Evolutionary conservation across 2,888 invertebrate genomes (phyloP).

Genomic region (Limnephilus marmoratus): DNA sequence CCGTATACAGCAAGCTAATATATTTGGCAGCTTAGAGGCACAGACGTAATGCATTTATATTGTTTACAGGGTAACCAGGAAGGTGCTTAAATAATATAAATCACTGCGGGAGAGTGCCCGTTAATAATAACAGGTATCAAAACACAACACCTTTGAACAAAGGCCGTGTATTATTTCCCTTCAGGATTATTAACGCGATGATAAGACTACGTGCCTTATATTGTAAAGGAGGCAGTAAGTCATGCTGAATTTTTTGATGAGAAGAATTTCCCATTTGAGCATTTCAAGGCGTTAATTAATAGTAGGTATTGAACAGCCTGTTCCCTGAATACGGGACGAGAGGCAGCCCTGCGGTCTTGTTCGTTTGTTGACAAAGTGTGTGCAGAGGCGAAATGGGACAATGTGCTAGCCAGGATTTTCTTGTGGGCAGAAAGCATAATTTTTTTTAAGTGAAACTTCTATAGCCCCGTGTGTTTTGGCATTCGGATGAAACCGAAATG

Average conservation of each 20-base stretch:
- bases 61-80: neutral
- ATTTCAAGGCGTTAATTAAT: neutral
- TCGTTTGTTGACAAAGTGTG: neutral
- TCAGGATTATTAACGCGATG: neutral
- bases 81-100: neutral
- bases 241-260: neutral
- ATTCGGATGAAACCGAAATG: too few species aligned
- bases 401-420: neutral
- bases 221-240: neutral
- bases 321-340: neutral
- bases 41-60: neutral
- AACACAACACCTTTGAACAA: neutral
- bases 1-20: neutral
- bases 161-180: neutral
- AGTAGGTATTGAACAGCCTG: neutral
- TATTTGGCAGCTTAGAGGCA: neutral
- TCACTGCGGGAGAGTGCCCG: neutral
- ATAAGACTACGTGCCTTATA: neutral
- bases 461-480: too few species aligned
- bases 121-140: neutral
- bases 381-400: neutral
- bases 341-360: neutral
- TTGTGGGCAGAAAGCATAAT: too few species aligned
- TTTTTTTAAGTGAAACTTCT: too few species aligned
- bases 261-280: conserved; percentile 2